Base-by-base conservation (phyloP, 2,113 vertebrate genomes). In the Strix aluco region DNA sequence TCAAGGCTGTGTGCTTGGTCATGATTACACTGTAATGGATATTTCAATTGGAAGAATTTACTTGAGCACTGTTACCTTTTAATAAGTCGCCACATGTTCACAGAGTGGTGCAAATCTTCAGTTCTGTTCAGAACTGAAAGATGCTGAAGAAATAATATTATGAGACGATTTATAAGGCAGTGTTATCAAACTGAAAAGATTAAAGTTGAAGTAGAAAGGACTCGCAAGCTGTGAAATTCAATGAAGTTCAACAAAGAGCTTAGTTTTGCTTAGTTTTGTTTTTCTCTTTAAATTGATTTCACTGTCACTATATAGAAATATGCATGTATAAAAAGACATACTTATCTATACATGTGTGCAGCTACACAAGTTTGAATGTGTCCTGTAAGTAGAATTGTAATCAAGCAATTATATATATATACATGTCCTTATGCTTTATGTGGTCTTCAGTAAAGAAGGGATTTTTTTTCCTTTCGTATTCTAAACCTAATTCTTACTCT, bases 1-100 rank as follows among this genome's bases (percentile, higher is more conserved):
- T 98, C 84, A 81, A 30, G 61, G 23, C 85, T 92, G 32, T 95
- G 90, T 86, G 90, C 95, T 96, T 91, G 94, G 86, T 96, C 86
- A 70, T 97, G 69, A 96, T 96, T 97, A 86, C 89, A 81, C 73
- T 88, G 82, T 97, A 98, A 97, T 96, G 73, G 93, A 84, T 90
- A 51, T 49, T 92, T 97, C 86, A 81, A 58, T 88, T 96, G 70
- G 94, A 91, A 92, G 72, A 93, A 96, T 92, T 96, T 94, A 96
- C 95, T 94, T 95, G 69, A 92, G n/a, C 29, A 34, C 20, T 95
- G 66, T 92, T 88, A 90, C 71, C 38, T 71, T 59, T 87, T 93
- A 96, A 51, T 87, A 93, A 96, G 75, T 91, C 40, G 2, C 38
- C 59, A 67, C 52, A 26, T 86, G 40, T 83, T 95, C 73, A 25